phyloP scores from a whole-genome alignment of 2,113 vertebrate species.

The Tauraco erythrolophus region DNA sequence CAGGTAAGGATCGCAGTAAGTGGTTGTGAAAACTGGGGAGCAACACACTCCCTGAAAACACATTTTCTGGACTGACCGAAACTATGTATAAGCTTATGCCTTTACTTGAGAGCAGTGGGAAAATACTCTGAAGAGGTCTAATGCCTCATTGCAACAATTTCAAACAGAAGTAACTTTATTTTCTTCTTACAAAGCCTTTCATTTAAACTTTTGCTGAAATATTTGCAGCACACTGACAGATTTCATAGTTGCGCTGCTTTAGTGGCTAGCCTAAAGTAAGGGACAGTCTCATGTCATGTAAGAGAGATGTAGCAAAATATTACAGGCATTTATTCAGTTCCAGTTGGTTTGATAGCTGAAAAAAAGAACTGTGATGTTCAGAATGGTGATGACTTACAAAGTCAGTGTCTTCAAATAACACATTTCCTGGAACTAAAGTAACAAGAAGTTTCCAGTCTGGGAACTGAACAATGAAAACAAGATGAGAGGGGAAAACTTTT shows the following conservation, averaged over 20 bases:
- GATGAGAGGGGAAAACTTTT: neutral
- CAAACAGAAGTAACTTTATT: neutral
- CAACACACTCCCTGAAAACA: neutral
- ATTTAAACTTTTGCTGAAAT: neutral
- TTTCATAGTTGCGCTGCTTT: neutral
- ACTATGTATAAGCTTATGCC: neutral
- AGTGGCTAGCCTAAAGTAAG: neutral
- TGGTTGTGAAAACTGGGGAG: neutral
- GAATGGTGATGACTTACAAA: neutral
- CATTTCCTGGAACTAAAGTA: neutral
- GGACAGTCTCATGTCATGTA: too few species aligned
- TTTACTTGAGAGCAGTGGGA: rapidly evolving
- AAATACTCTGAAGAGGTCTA: neutral
- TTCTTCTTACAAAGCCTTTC: neutral
- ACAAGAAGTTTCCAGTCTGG: neutral
- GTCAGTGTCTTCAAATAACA: neutral
- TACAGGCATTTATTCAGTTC: neutral
- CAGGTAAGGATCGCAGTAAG: constrained; percentile 81
- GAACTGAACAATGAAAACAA: neutral
- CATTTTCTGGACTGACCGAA: neutral
- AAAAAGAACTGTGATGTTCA: neutral
- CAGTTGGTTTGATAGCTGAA: neutral
- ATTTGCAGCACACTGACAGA: neutral
- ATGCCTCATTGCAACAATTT: neutral
- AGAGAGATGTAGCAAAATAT: neutral